A percentile compares a stretch with the other conserved stretches of the same genome.
Evolutionary conservation across 2,797 vertebrate genomes (phyloP).

Genomic region (Gymnopithys bicolor): DNA sequence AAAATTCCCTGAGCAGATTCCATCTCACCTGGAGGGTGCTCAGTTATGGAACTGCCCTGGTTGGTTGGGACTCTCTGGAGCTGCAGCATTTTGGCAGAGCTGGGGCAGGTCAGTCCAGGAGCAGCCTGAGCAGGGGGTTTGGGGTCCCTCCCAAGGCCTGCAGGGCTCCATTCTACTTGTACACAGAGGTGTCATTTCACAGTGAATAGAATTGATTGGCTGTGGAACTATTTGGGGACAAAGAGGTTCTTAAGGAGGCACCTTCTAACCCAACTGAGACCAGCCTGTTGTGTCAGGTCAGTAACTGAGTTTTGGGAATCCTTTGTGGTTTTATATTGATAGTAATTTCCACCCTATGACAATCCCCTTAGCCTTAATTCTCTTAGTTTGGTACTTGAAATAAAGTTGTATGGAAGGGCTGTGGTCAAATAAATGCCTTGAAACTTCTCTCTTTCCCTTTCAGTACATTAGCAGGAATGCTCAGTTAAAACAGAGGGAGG

Average conservation of each 20-base stretch:
- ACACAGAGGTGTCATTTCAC: not conserved
- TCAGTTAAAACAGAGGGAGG: not conserved
- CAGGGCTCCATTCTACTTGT: not conserved
- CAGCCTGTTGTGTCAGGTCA: not conserved
- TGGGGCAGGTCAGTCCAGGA: no score
- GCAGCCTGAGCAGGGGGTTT: no score
- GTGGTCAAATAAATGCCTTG: not conserved
- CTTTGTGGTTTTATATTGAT: not conserved
- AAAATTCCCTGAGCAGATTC: no score
- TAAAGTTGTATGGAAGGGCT: not conserved
- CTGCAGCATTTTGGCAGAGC: no score
- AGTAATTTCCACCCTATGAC: not conserved
- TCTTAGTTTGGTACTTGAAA: not conserved
- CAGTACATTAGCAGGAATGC: not conserved
- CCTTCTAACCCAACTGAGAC: not conserved
- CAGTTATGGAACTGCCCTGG: no score
- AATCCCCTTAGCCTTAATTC: not conserved
- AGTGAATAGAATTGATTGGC: not conserved
- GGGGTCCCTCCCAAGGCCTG: no score
- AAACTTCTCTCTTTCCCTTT: not conserved
- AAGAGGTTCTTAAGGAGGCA: not conserved
- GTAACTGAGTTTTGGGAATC: not conserved
- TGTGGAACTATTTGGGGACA: not conserved
- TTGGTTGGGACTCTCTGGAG: no score
- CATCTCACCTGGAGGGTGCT: no score